Conservation (phyloP, 1,140 invertebrate species). For the Drosophila insularis region DNA sequence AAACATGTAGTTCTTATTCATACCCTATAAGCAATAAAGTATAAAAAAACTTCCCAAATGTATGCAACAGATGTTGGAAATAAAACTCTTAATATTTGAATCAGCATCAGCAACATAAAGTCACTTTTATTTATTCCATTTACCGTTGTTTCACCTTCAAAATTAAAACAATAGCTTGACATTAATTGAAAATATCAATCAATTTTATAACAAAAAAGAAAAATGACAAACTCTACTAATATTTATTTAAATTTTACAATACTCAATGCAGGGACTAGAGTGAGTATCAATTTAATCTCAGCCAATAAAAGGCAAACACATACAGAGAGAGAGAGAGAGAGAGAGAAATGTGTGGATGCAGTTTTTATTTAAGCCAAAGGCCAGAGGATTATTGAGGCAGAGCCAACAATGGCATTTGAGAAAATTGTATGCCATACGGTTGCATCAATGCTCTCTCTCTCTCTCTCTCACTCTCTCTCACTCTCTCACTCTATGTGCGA, state of each 20-base stretch:
- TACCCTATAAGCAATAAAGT: neutral
- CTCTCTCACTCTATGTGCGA: neutral
- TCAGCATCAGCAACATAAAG: too few relatives aligned
- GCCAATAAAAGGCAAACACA: neutral
- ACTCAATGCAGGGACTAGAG: neutral
- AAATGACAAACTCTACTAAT: neutral
- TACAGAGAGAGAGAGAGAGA: too few relatives aligned
- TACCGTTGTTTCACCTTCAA: too few relatives aligned
- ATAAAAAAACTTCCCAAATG: neutral
- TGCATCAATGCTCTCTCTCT: neutral
- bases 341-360: neutral
- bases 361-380: slow-evolving; percentile 2
- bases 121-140: neutral
- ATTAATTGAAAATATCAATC: too few relatives aligned
- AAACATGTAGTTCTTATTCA: neutral
- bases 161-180: too few relatives aligned
- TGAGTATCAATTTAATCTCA: neutral
- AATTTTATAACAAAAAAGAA: neutral
- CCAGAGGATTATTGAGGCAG: slow-evolving; percentile 1
- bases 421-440: neutral
- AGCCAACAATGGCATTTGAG: neutral
- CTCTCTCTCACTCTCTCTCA: too few relatives aligned
- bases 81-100: too few relatives aligned
- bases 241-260: too few relatives aligned
- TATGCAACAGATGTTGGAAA: neutral